Conservation (phyloP, 2,888 invertebrate genomes). For the Ectemnius lituratus region DNA sequence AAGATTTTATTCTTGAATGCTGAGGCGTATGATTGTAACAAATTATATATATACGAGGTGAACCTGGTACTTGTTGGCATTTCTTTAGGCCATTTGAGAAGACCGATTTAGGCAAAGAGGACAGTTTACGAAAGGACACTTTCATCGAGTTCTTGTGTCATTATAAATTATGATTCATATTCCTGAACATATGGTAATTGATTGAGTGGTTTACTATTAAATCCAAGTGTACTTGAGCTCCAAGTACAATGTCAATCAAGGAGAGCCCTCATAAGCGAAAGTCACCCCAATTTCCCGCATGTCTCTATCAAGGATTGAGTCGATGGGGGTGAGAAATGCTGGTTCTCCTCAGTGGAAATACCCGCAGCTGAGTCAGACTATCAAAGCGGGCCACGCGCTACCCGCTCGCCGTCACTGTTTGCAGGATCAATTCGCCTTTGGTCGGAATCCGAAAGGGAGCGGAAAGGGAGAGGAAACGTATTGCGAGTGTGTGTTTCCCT, state of each 20-base stretch:
- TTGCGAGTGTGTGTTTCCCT: slow-evolving; percentile 53
- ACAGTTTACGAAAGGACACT: slow-evolving; percentile 61
- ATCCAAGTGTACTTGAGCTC: no score
- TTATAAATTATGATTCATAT: no score
- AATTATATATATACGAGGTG: slow-evolving; percentile 16
- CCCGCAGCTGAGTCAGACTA: slow-evolving; percentile 33
- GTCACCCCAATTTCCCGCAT: slow-evolving; percentile 4
- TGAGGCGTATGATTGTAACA: slow-evolving; percentile 22
- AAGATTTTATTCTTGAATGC: not conserved
- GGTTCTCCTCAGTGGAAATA: slow-evolving; percentile 18
- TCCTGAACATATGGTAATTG: no score
- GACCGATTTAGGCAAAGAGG: slow-evolving; percentile 57
- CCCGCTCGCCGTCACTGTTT: not conserved
- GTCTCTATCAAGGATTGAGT: not conserved
- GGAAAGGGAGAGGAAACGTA: slow-evolving; percentile 49
- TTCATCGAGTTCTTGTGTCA: slow-evolving; percentile 55
- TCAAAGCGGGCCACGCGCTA: slow-evolving; percentile 51
- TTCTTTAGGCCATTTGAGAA: slow-evolving; percentile 10
- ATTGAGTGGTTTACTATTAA: no score
- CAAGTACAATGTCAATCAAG: not conserved
- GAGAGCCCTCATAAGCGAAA: not conserved
- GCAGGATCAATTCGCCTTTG: not conserved
- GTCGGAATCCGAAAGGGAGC: slow-evolving; percentile 9
- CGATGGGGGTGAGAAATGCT: not conserved
- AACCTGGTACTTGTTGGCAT: not conserved